Evolutionary conservation across 2,888 invertebrate species (phyloP), one percentile per base, ranked within the genome.

Genomic region (Drosophila subsilvestris): DNA sequence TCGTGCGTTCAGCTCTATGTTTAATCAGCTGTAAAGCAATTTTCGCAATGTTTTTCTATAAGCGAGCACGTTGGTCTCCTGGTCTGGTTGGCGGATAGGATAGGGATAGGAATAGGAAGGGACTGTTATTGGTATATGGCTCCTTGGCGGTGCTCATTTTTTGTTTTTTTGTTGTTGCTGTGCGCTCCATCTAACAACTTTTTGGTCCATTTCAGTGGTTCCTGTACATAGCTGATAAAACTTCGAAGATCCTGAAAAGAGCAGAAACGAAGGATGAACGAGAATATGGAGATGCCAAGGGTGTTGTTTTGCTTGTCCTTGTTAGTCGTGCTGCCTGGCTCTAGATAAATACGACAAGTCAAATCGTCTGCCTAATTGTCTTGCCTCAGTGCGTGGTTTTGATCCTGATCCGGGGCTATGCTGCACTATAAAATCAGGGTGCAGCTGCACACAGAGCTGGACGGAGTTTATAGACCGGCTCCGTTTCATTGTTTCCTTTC

Each of bases 331-430:
- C 27, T 48, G 42, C 29, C 32, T 42, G 56, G 29, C 61, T 63
- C 58, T 72, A 80, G 58, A 62, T 71, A 76, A 69, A 51, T 70
- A 68, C 75, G 57, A 62, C 77, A 79, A 89, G 90, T 79, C 89
- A 90, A 90, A 90, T 91, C 91, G 90, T 90, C 88, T 90, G 91
- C 80, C 84, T 91, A 90, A 90, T 90, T 90, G 90, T 84, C 74
- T 81, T 78, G 88, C 76, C 79, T 65, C 48, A 71, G 75, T 79
- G 78, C 76, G 78, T 78, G 71, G 65, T 68, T 62, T 57, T 56
- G 56, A 58, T 71, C 55, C 77, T 71, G 65, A 51, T 67, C 61
- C 72, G 74, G 56, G 61, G 53, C 58, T 60, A 49, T 58, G 59
- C 49, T 51, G 50, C 67, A 53, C 68, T 85, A 63, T 57, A 70